Evolutionary conservation across 2,113 vertebrate species (phyloP).

Genomic region (Ciconia stormi): DNA sequence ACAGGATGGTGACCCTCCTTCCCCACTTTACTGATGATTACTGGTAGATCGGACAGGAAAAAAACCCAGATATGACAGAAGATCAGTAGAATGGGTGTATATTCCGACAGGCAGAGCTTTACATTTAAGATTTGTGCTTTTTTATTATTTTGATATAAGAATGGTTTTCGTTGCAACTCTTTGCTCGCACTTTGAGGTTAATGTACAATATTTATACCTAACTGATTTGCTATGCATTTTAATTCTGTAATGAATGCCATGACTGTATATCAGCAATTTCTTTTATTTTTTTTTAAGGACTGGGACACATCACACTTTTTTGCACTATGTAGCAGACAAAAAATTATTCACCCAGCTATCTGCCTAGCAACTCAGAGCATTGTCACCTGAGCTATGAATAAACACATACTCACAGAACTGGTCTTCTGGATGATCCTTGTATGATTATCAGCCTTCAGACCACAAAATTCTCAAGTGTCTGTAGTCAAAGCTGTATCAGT

Average conservation of each 20-base stretch:
- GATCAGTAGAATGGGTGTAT: not conserved
- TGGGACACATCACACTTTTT: not conserved
- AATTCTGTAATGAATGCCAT: not conserved
- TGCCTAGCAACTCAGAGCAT: not conserved
- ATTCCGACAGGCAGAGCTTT: not conserved
- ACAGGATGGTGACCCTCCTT: not conserved
- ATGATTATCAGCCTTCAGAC: not conserved
- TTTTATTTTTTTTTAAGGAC: not conserved
- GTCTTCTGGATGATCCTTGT: not conserved
- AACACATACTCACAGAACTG: not conserved
- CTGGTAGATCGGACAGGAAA: not conserved
- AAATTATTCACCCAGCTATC: not conserved
- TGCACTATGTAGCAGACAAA: not conserved
- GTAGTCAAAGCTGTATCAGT: not conserved
- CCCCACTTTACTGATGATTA: not conserved
- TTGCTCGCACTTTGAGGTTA: not conserved
- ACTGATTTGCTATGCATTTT: not conserved
- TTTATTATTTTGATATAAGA: not conserved
- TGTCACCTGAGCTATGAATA: not conserved
- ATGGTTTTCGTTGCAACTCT: not conserved
- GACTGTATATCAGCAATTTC: not conserved
- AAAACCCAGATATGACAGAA: not conserved
- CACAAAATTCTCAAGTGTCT: not conserved
- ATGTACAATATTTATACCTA: not conserved
- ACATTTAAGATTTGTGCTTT: not conserved